Conservation (phyloP, 2,888 invertebrate species). For the Polymixis lichenea region DNA sequence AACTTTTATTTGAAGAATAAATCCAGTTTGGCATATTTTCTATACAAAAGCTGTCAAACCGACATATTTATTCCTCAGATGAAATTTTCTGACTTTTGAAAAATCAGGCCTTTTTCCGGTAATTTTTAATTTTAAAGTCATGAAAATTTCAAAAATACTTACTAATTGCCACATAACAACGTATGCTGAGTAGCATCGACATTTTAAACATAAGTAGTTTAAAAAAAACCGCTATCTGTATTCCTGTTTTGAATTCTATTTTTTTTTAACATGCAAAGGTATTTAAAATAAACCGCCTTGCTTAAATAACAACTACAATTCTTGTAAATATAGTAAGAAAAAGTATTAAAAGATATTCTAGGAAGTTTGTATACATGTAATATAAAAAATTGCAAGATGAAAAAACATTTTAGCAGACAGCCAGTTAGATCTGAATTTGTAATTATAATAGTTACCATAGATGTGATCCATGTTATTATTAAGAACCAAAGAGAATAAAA, state of each 20-base stretch:
- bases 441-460: slow-evolving; percentile 62
- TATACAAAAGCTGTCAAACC: too few relatives aligned
- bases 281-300: not conserved
- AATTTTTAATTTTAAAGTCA: not conserved
- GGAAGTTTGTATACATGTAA: not conserved
- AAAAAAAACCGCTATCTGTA: too few relatives aligned
- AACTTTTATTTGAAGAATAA: too few relatives aligned
- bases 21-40: too few relatives aligned
- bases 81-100: too few relatives aligned
- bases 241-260: slow-evolving; percentile 8
- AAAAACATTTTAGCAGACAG: not conserved
- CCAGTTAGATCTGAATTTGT: slow-evolving; percentile 11
- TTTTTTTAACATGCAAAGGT: not conserved
- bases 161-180: slow-evolving; percentile 19
- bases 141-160: not conserved
- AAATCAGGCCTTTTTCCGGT: too few relatives aligned
- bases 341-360: not conserved
- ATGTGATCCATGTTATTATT: slow-evolving; percentile 66
- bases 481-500: slow-evolving; percentile 81
- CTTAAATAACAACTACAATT: not conserved
- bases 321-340: slow-evolving; percentile 40
- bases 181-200: slow-evolving; percentile 30
- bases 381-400: not conserved
- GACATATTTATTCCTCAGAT: too few relatives aligned
- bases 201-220: not conserved